Evolutionary conservation across 2,888 invertebrate species (phyloP), one percentile per base, ranked within the genome.

Genomic region (Dryococelus australis): DNA sequence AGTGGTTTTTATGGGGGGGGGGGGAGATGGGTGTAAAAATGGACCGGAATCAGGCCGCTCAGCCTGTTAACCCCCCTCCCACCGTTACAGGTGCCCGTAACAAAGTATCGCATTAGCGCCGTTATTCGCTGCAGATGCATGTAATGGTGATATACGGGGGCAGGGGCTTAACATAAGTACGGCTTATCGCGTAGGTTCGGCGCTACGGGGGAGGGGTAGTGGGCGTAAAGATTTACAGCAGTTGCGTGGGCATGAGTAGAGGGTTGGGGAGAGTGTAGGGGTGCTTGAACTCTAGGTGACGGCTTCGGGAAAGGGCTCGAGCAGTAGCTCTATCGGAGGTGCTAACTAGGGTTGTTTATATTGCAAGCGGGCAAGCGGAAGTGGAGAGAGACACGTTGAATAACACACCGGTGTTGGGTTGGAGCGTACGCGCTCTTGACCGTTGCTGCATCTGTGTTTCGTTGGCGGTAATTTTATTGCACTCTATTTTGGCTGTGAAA

Each of bases 121-220:
- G 65, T 65, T 65, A 65, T 65, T 65, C 65, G 65, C 65, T 65
- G 65, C 65, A 65, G 65, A 65, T 65, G 65, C 65, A 83, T 28
- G 28, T 83, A 83, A 83, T 83, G 28, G 83, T 83, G 83, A 83
- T 83, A 35, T 83, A 83, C 83, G 28, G 43, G 83, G 43, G 83
- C 65, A 83, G 10, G 28, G 83, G 83, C 83, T 83, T 83, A 83
- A 83, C 83, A 83, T 83, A 83, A 83, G 83, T 83, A 83, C 35
- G 83, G 83, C 83, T 83, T 83, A 83, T 43, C 43, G 83, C 43
- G 83, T 35, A 65, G 6, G 65, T n/a, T n/a, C 65, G 65, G 0
- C 24, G 20, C n/a, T 8, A 51, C 3, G 65, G 24, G 65, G n/a
- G n/a, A 65, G 65, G 65, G 65, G n/a, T 20, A 65, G 47, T 3